Base-by-base conservation (phyloP, 2,888 invertebrate species). In the Heterodera filipjevi region DNA sequence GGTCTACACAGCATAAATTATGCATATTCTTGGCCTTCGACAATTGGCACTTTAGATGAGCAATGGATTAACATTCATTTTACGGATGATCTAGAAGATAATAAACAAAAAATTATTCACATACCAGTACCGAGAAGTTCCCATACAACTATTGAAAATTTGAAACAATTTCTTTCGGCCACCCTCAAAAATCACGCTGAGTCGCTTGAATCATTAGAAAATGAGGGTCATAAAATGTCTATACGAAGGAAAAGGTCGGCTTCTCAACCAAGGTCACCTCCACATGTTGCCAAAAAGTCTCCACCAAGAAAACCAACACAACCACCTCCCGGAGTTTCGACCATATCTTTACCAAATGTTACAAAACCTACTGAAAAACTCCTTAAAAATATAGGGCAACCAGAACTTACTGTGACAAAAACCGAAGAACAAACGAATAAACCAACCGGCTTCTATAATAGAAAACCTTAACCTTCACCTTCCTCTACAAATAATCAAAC, bases 1-100 rank as follows among this genome's bases (percentile, higher is more conserved):
- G 75, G 75, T 1, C 30, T 75, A 33, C 75, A 71, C 59, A 66
- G 66, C 46, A 76, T 76, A 71, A 64, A 66, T 19, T 64, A 59
- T 46, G 64, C 66, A 33, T 32, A 75, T 71, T 75, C 75, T 3
- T 71, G 71, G 71, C 32, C 71, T 8, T 71, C 71, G 10, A 71
- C 71, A 14, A 71, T 71, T 16, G 71, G 71, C 10, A 71, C 71
- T 1, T 32, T 71, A 16, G 71, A 71, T 32, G n/a, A 71, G 10
- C 71, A 71, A 16, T 71, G 71, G 71, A 32, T 71, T 27, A 71
- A 71, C 27, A 33, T 71, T 3, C 71, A 71, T 49, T 33, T 71
- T 49, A 71, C 32, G 16, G 33, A 71, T 33, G 33, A 19, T 1
- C 1, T 19, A 49, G 71, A 22, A 0, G 16, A 71, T 14, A 33